phyloP scores from a whole-genome alignment of 2,113 vertebrate species.

The Amazona guildingii region DNA sequence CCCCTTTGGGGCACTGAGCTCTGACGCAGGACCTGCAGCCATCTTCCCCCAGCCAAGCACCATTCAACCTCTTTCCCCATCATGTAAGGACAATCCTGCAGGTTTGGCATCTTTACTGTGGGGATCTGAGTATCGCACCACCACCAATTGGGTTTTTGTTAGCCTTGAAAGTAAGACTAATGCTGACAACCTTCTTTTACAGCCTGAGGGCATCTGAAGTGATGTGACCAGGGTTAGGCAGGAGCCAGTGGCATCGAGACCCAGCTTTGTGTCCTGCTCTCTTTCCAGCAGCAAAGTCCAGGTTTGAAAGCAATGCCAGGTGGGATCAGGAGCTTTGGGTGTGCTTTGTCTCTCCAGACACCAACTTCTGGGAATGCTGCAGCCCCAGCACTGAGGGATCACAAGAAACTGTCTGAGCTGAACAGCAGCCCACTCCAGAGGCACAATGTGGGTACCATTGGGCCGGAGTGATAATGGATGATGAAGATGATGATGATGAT shows the following conservation, averaged over 20 bases:
- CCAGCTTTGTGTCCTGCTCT: neutral
- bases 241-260: neutral
- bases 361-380: neutral
- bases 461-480: neutral
- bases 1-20: neutral
- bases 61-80: neutral
- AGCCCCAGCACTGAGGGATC: neutral
- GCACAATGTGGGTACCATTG: neutral
- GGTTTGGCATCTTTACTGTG: neutral
- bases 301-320: neutral
- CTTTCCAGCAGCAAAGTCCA: neutral
- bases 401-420: neutral
- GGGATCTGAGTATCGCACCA: neutral
- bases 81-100: neutral
- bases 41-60: neutral
- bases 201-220: neutral
- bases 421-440: neutral
- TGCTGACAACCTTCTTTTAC: neutral
- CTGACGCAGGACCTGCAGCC: neutral
- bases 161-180: neutral
- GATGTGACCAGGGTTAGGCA: neutral
- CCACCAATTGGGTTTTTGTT: no score
- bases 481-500: neutral
- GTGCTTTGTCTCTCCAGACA: fast-evolving
- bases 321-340: neutral